Percentiles rank a stretch among this genome's conserved stretches.
phyloP scores from a whole-genome alignment of 2,888 invertebrate species.

The Drosophila rellima region DNA sequence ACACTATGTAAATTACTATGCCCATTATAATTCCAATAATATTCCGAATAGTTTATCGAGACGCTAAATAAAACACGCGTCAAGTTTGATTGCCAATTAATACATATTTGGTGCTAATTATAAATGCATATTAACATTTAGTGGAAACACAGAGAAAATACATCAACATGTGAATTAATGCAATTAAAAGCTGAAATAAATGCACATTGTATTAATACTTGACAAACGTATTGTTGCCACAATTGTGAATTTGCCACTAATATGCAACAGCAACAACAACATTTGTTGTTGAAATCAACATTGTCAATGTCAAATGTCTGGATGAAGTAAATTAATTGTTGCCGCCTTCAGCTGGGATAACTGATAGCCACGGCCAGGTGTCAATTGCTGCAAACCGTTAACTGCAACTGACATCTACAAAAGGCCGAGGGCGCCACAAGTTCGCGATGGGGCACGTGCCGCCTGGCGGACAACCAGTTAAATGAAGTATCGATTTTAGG shows the following conservation, averaged over 20 bases:
- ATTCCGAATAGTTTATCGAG: neutral
- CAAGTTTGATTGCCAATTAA: neutral
- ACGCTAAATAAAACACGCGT: neutral
- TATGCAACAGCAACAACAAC: neutral
- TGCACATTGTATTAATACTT: neutral
- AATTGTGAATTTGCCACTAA: neutral
- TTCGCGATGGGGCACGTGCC: constrained; percentile 30
- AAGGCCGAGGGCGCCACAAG: neutral
- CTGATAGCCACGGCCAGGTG: constrained; percentile 25
- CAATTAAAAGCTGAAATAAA: constrained; percentile 6
- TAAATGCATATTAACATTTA: neutral
- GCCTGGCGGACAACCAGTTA: constrained; percentile 19
- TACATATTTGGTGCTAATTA: neutral
- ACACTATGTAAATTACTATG: neutral
- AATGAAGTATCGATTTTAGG: constrained; percentile 48
- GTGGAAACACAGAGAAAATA: neutral
- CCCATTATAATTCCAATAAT: neutral
- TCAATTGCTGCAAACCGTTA: constrained; percentile 20
- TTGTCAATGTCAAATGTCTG: constrained; percentile 15
- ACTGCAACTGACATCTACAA: constrained; percentile 1
- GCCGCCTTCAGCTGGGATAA: constrained; percentile 12
- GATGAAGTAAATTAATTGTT: constrained; percentile 30
- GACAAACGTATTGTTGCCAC: neutral
- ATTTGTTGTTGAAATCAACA: neutral
- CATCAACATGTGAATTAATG: neutral